Evolutionary conservation across 2,113 vertebrate species (phyloP).

Genomic region (Aix galericulata): DNA sequence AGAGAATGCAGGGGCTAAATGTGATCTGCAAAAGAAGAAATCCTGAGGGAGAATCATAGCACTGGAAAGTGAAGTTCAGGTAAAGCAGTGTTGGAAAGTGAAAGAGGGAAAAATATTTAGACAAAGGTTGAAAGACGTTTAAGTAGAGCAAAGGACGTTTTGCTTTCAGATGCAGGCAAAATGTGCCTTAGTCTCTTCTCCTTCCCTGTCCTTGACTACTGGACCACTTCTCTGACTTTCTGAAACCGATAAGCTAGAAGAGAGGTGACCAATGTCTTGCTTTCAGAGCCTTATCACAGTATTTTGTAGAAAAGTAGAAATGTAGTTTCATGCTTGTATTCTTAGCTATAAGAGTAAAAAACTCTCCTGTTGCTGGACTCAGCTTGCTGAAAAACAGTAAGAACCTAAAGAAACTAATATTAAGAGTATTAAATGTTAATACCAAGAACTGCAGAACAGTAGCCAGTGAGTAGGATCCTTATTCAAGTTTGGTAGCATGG

Average conservation of each 20-base stretch:
- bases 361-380: not conserved
- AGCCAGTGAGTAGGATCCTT: not conserved
- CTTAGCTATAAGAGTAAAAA: not conserved
- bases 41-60: not conserved
- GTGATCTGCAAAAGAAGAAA: not conserved
- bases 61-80: not conserved
- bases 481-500: accelerated
- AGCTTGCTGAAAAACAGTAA: not conserved
- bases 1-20: not conserved
- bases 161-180: not conserved
- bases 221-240: not conserved
- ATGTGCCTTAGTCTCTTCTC: not conserved
- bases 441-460: not conserved
- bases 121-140: not conserved
- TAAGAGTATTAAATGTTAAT: not conserved
- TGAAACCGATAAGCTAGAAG: not conserved
- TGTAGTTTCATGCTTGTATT: not conserved
- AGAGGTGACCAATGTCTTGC: not conserved
- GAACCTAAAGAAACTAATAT: not conserved
- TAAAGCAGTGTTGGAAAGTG: not conserved
- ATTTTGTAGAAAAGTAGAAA: not conserved
- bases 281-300: not conserved
- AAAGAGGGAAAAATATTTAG: not conserved
- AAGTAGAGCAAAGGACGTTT: not conserved
- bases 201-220: not conserved